phyloP scores from a whole-genome alignment of 2,113 vertebrate genomes.

The Tympanuchus pallidicinctus region DNA sequence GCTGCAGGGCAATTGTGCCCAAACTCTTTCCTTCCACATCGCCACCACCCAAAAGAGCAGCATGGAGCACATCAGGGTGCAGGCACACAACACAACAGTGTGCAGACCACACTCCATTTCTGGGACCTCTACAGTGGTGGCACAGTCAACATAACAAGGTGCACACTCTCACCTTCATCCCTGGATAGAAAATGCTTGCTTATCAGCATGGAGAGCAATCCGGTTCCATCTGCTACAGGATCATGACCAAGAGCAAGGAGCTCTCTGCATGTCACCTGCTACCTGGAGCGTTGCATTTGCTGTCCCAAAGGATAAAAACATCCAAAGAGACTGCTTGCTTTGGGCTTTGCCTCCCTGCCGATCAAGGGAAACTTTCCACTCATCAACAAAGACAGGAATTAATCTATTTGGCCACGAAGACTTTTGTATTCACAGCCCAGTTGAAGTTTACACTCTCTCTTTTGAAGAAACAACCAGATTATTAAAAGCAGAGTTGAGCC shows the following conservation, averaged over 20 bases:
- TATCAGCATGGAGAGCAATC: not conserved
- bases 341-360: not conserved
- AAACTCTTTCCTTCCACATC: not conserved
- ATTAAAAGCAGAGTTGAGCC: not conserved
- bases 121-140: not conserved
- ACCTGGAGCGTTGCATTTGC: not conserved
- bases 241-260: not conserved
- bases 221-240: not conserved
- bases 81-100: not conserved
- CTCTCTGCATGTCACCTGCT: not conserved
- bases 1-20: accelerated
- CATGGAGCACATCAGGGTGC: too few relatives aligned
- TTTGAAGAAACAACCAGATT: not conserved
- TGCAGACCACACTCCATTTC: accelerated
- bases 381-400: not conserved
- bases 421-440: not conserved
- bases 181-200: not conserved
- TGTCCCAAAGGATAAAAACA: not conserved
- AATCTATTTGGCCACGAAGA: not conserved
- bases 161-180: not conserved
- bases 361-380: not conserved
- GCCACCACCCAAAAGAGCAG: not conserved
- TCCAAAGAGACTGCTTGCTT: not conserved
- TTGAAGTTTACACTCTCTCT: not conserved
- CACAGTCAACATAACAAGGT: accelerated